Base-by-base conservation (phyloP, 2,888 invertebrate species). In the Leptopilina myrica region DNA sequence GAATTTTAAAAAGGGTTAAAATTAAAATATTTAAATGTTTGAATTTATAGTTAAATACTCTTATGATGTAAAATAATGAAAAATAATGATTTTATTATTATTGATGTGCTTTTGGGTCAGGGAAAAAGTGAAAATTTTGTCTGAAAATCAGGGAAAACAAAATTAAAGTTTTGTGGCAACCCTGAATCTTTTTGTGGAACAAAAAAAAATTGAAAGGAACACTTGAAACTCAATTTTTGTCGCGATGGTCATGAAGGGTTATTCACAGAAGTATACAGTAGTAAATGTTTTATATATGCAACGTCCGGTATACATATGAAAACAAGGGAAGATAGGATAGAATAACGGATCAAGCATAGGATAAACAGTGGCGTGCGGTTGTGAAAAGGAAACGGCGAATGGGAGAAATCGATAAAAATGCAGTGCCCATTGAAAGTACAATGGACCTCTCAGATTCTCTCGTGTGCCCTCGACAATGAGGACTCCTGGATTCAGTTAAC, bases 401-500 rank as follows among this genome's bases (percentile, higher is more conserved):
- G 64, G 77, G 80, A n/a, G 83, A 77, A 77, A 83, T 83, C 83
- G 78, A 83, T 83, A 83, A 83, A 80, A 82, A 79, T 80, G 83
- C 77, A 49, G 78, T 46, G 77, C 62, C 20, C 77, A 76, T 75
- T 78, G 56, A 78, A 77, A 86, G 87, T 83, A 88, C 88, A 88
- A 88, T 88, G 84, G 85, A 66, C 81, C 85, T 84, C 87, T 84
- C 87, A 87, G 88, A 49, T 49, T 49, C 87, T 87, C 80, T 85
- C 80, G 79, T 83, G 83, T 81, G 82, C 81, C 78, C 84, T 82
- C 77, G 80, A 88, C 88, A 88, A 88, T 88, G 87, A 83, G 86
- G 86, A 77, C 80, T 87, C 83, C 86, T 85, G 85, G 86, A 85
- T 86, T 87, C 85, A 84, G 85, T 85, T 87, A 87, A 87, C 87